Base-by-base conservation (phyloP, 30 jellyfish, hydroid and myxozoan species). In the Aurelia aurita complex sp. Pacific region DNA sequence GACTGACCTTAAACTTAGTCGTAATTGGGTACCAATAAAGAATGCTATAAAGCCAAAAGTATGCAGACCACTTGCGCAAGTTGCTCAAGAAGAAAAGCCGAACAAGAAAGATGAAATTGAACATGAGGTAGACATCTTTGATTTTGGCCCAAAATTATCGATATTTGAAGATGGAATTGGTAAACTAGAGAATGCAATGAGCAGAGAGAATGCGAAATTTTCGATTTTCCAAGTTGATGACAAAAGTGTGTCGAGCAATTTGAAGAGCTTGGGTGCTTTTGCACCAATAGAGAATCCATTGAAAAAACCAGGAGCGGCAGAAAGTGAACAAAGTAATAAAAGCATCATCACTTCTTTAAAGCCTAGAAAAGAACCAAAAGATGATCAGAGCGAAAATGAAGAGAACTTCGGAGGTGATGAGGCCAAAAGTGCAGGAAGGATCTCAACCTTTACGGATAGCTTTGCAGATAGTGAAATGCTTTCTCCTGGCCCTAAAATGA, bases 371-470 rank as follows among this genome's bases (percentile, higher is more conserved):
- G 57, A 19, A 17, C 15, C 9, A 67, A 50, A 67, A 17, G 10
- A 50, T 10, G 17, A 14, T 19, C 51, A 3, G 9, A 14, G 5
- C 36, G 72, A 67, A 40, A 46, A 46, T 46, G 8, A 46, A 2
- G 57, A 9, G 8, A 9, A 46, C 1, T 2, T 2, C 8, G 57
- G 12, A 46, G 8, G 14, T 46, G 77, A 67, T 67, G 61, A 67
- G 53, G 6, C 11, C 36, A 63, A 29, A 8, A 63, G 13, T 3
- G 14, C 72, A n/a, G 67, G 33, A 33, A 14, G 11, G 18, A 38
- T 70, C 54, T 35, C 80, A 42, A 70, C 38, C 54, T 70, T 70
- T 40, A 36, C 80, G 50, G 80, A 70, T 13, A 42, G 64, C 10
- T 70, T n/a, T 70, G 80, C 64, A 33, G 80, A 42, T 40, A 40